Evolutionary conservation across 2,797 vertebrate species (phyloP), one percentile per base, ranked within the genome.

Genomic region (Pteronotus mesoamericanus): DNA sequence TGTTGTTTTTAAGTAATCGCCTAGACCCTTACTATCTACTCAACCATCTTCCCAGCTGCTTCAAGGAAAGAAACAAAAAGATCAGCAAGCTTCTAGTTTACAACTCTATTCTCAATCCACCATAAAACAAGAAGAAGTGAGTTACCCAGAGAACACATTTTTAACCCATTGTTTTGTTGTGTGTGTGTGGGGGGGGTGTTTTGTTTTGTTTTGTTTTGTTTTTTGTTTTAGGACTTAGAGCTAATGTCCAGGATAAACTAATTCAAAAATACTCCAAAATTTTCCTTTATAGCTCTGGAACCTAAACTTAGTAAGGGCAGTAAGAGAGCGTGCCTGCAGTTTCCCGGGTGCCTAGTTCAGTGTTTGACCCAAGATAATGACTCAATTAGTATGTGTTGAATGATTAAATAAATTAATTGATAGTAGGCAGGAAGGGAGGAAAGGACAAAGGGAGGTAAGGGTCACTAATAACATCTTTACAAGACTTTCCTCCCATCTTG

Each of bases 361-460:
- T 78, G 16, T 78, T 83, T 87, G 48, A 12, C n/a, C 79, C 29
- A 75, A 87, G 42, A 53, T 78, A 89, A n/a, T 74, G 48, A 87
- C 37, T 72, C 26, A 91, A 37, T 78, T 80, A 83, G 9, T 86
- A 71, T 84, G 79, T 92, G n/a, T 69, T 87, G 37, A 92, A 79
- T 74, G 53, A 94, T 46, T 89, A 66, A 91, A 51, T 89, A 94
- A 88, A 91, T 88, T 83, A 75, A 85, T 64, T 94, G 66, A 82
- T 22, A 79, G 48, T 42, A 72, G 37, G 59, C 15, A 91, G 85
- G 71, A 88, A 93, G 19, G 24, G 44, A 46, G 9, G 37, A 94
- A 93, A 93, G 51, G 74, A 51, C 48, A 88, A 90, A 91, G 10
- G 37, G 53, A 86, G 15, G 37, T 83, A 55, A 72, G 5, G 21